phyloP scores from a whole-genome alignment of 1,140 invertebrate genomes.

The Drosophila repleta region DNA sequence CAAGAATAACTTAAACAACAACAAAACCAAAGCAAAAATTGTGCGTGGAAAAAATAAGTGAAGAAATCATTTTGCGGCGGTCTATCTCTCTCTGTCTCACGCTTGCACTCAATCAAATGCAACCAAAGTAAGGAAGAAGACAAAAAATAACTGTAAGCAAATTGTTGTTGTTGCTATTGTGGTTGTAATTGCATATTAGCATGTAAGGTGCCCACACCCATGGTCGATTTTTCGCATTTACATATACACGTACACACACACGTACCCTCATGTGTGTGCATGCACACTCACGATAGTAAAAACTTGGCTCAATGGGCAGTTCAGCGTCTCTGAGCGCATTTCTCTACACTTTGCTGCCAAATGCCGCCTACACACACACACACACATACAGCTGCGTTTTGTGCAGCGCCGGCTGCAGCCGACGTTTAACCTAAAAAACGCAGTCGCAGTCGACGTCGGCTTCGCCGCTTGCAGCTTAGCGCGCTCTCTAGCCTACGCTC shows the following conservation, averaged over 20 bases:
- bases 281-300: conserved; percentile 49
- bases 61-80: conserved; percentile 55
- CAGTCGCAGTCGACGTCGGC: conserved; percentile 38
- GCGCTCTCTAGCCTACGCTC: conserved; percentile 28
- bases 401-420: conserved; percentile 73
- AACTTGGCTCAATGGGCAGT: conserved; percentile 68
- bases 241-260: conserved; percentile 14
- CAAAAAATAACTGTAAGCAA: conserved; percentile 7
- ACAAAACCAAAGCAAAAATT: conserved; percentile 22
- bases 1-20: background rate
- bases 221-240: conserved; percentile 72
- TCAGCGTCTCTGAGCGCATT: conserved; percentile 55
- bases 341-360: conserved; percentile 68
- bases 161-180: conserved; percentile 29
- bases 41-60: conserved; percentile 41
- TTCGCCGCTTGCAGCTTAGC: conserved; percentile 45
- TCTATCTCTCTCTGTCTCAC: conserved; percentile 12
- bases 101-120: conserved; percentile 8
- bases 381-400: conserved; percentile 40
- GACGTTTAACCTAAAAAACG: conserved; percentile 73
- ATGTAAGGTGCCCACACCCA: conserved; percentile 71
- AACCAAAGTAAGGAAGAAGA: conserved; percentile 59
- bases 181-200: conserved; percentile 42
- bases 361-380: conserved; percentile 66
- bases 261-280: conserved; percentile 6